These are phyloP conservation scores for Antheraea assamensis DNA, from an alignment of 2,888 invertebrate genomes.

Conservation along the genomic window DNA sequence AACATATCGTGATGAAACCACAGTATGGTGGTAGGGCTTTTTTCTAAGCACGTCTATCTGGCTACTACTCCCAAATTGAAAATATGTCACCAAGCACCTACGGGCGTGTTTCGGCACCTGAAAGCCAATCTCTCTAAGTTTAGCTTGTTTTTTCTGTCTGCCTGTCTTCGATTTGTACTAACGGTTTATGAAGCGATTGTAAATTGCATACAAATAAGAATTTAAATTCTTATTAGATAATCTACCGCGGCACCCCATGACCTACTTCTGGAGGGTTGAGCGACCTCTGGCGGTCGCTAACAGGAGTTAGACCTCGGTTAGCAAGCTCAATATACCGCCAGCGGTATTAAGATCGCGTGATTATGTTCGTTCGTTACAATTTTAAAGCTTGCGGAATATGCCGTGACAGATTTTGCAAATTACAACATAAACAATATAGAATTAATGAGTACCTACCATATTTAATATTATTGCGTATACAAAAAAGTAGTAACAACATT, in stretches of 20 bases:
- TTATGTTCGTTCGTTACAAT: neutral
- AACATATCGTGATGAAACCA: too few species aligned
- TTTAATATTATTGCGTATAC: neutral
- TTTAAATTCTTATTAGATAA: constrained; percentile 6
- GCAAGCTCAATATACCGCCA: constrained; percentile 3
- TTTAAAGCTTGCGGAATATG: neutral
- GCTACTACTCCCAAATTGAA: too few species aligned
- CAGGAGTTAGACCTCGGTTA: constrained; percentile 10
- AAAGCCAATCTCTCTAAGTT: too few species aligned
- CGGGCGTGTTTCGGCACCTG: too few species aligned
- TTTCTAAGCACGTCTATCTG: too few species aligned
- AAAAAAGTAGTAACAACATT: neutral
- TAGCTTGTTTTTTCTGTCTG: too few species aligned
- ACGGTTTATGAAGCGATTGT: neutral
- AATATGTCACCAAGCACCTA: too few species aligned
- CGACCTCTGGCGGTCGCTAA: constrained; percentile 6
- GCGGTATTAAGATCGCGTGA: constrained; percentile 13
- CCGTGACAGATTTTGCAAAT: neutral
- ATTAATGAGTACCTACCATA: neutral
- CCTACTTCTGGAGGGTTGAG: constrained; percentile 2
- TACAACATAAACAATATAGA: neutral
- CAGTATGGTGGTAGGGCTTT: too few species aligned
- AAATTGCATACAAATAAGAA: neutral
- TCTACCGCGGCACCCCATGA: constrained; percentile 7
- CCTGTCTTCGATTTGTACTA: neutral